Percentiles rank a stretch among this genome's conserved stretches.
phyloP scores from a whole-genome alignment of 2,888 invertebrate genomes.

The Patella pellucida region DNA sequence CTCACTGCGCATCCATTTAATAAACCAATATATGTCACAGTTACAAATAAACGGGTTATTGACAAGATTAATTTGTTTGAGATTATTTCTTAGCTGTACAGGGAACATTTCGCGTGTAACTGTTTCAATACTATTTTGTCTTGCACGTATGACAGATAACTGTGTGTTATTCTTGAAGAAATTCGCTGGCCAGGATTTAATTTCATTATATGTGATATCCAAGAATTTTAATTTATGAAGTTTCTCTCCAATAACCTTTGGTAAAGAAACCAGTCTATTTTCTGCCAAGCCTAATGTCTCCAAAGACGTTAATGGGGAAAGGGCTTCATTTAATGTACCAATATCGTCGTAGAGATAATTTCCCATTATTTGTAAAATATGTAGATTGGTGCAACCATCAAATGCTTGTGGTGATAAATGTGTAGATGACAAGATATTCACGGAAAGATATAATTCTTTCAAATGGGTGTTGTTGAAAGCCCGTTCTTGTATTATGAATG shows the following conservation, averaged over 20 bases:
- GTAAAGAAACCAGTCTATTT: neutral
- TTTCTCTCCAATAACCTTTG: neutral
- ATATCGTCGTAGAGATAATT: neutral
- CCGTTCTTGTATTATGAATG: neutral
- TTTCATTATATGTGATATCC: neutral
- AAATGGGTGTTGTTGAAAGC: neutral
- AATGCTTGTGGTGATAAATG: neutral
- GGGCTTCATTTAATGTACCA: neutral
- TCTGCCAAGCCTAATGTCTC: neutral
- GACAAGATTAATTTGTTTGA: conserved; percentile 73
- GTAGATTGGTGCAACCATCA: neutral
- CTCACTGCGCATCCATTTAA: conserved; percentile 26
- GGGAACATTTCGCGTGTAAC: neutral
- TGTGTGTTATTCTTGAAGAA: neutral
- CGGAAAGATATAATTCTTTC: neutral
- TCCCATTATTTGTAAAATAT: neutral
- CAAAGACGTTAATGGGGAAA: neutral
- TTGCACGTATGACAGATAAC: neutral
- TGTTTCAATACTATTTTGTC: neutral
- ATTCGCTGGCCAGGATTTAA: neutral
- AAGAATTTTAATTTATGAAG: neutral
- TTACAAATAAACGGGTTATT: conserved; percentile 77
- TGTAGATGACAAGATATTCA: neutral
- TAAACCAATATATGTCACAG: conserved; percentile 71
- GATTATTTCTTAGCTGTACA: neutral